Base-by-base conservation (phyloP, 1,140 invertebrate species). In the Listronotus bonariensis region DNA sequence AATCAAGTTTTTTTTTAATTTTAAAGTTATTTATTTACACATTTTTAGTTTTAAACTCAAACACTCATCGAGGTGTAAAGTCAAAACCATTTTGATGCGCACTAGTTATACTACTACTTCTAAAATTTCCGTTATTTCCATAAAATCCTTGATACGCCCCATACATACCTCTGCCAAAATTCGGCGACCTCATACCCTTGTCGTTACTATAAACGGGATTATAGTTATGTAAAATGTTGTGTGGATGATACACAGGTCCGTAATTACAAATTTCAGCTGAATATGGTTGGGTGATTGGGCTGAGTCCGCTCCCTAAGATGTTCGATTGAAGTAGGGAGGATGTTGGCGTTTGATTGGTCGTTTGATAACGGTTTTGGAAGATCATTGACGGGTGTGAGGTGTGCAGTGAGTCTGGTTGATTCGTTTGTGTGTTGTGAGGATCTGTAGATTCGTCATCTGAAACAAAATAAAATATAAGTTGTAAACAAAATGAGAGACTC, bases 181-280 rank as follows among this genome's bases (percentile, higher is more conserved):
- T 77, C 3, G 60, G 31, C 3, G 62, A 45, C 18, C 74, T 62
- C 68, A 76, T 70, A 1, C 63, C 55, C 42, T 77, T 78, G 8
- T 78, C 75, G 54, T 74, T 75, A 51, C 65, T 73, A 55, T 77
- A 77, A 11, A 77, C 73, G 6, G 73, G 46, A 60, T 77, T 77
- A 68, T 78, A 78, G 57, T 76, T 76, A 49, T 78, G 77, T 40
- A 78, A 53, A 15, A 78, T 59, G 48, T 78, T 78, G 53, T 78
- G 77, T 0, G 77, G 68, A 67, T 78, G 77, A 53, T 78, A 78
- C 6, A 78, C 67, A 15, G 77, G 77, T 3, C 75, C 75, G 72
- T 78, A 78, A 53, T 77, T 77, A 56, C 76, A 77, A 12, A 77
- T 54, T 62, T 77, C 76, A 3, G 70, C 71, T 5, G 75, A 72